Conservation (phyloP, 1,140 invertebrate genomes). For the Drosophila busckii region DNA sequence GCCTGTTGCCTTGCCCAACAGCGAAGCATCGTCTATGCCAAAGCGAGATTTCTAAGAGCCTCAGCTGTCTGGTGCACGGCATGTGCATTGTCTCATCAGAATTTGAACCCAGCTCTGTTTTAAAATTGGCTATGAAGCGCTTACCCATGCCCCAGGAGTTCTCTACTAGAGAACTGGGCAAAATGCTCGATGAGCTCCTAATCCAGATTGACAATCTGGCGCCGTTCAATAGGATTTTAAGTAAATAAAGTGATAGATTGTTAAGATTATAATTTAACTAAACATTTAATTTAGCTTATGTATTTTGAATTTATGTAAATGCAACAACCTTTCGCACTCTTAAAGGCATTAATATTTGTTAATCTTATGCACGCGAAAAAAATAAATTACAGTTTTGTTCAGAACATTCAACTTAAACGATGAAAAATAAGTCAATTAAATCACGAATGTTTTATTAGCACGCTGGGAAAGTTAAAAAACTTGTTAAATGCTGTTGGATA, state of each 20-base stretch:
- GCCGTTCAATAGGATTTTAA: constrained; percentile 25
- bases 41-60: constrained; percentile 68
- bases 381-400: too few species aligned
- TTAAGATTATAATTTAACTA: constrained; percentile 10
- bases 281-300: constrained; percentile 9
- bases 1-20: constrained; percentile 82
- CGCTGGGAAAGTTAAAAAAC: too few species aligned
- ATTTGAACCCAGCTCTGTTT: constrained; percentile 53
- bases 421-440: too few species aligned
- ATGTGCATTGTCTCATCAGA: constrained; percentile 60
- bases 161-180: constrained; percentile 60
- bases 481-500: too few species aligned
- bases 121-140: constrained; percentile 65
- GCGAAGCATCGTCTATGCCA: constrained; percentile 83
- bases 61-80: constrained; percentile 62
- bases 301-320: constrained; percentile 18
- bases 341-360: neutral
- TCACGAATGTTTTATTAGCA: too few species aligned
- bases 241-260: constrained; percentile 15
- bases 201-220: constrained; percentile 40
- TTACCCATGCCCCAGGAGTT: constrained; percentile 78
- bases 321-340: constrained; percentile 1
- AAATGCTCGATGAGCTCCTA: constrained; percentile 59
- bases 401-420: too few species aligned
- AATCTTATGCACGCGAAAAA: too few species aligned